phyloP scores from a whole-genome alignment of 1,140 invertebrate species.

The Zaprionus kolodkinae region DNA sequence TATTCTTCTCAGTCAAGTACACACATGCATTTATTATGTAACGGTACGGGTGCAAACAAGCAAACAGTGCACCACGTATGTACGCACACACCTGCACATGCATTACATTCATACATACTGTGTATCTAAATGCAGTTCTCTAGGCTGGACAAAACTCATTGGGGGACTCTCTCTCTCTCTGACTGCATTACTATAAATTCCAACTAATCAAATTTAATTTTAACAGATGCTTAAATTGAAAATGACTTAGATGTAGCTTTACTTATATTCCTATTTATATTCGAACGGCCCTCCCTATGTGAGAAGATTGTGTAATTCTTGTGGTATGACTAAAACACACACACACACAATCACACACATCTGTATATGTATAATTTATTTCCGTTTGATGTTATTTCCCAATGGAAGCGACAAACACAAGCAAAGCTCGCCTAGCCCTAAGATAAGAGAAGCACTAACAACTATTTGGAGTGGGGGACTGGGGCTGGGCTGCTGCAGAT shows the following conservation, averaged over 20 bases:
- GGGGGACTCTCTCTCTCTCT: neutral
- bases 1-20: neutral
- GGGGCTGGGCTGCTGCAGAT: constrained; percentile 26
- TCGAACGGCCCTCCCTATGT: constrained; percentile 2
- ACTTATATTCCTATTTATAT: constrained; percentile 32
- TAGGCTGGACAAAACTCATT: neutral
- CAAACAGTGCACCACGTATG: neutral
- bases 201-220: neutral
- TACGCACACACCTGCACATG: neutral
- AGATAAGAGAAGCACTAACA: constrained; percentile 44
- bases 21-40: neutral
- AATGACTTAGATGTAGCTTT: constrained; percentile 8
- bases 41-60: neutral
- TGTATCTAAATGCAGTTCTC: neutral
- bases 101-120: neutral
- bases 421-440: constrained; percentile 10
- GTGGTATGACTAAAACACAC: constrained; percentile 11
- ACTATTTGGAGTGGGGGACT: constrained; percentile 1
- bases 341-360: constrained; percentile 16
- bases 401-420: constrained; percentile 34
- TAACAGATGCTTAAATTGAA: neutral
- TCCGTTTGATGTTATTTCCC: constrained; percentile 54
- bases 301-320: constrained; percentile 33
- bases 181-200: neutral
- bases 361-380: constrained; percentile 40